Percentiles rank a stretch among this genome's conserved stretches.
Conservation (phyloP, 2,888 invertebrate genomes). For the Atethmia centrago region DNA sequence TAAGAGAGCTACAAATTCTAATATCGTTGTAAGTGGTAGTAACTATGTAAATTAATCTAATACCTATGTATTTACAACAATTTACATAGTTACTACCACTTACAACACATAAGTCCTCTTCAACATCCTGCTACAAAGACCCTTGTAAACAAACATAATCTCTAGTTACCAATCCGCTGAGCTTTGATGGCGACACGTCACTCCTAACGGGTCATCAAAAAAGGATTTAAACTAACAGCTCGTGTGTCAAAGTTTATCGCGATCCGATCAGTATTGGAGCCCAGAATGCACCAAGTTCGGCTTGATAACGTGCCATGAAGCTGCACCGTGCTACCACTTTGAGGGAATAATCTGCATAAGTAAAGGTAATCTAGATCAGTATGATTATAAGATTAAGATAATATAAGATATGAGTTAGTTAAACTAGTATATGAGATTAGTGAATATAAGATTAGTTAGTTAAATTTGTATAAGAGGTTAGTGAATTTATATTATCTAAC, state of each 20-base stretch:
- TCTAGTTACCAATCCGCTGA: conserved; percentile 46
- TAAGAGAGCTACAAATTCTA: conserved; percentile 4
- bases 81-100: conserved; percentile 15
- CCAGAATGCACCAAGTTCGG: conserved; percentile 27
- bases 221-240: conserved; percentile 56
- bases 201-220: conserved; percentile 50
- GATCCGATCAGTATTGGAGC: conserved; percentile 48
- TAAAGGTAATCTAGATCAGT: conserved; percentile 20
- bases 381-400: no score
- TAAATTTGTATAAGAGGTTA: no score
- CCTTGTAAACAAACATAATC: conserved; percentile 44
- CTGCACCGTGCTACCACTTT: conserved; percentile 12
- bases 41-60: no score
- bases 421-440: no score
- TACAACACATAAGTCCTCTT: conserved; percentile 18
- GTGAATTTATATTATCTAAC: no score
- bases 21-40: no score
- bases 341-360: conserved; percentile 17
- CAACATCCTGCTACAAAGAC: conserved; percentile 14
- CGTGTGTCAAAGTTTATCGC: conserved; percentile 56
- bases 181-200: conserved; percentile 46
- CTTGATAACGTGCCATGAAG: conserved; percentile 22
- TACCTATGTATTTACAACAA: conserved; percentile 9
- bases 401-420: no score
- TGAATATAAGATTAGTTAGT: no score